These are phyloP conservation scores for Schizaphis graminum DNA, from an alignment of 2,888 invertebrate genomes.

Conservation along the genomic window DNA sequence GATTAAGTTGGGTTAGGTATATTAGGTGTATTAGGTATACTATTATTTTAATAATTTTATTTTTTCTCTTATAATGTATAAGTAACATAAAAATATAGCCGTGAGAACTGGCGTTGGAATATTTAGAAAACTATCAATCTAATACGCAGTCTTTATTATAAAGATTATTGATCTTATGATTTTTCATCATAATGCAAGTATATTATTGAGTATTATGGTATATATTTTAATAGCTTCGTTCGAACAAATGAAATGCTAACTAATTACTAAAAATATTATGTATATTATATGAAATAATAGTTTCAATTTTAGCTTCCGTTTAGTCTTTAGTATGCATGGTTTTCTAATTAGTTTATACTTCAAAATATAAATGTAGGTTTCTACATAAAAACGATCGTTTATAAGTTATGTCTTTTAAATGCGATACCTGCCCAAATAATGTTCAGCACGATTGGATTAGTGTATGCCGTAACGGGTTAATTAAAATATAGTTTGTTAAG, in stretches of 20 bases:
- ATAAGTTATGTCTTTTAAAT: conserved; percentile 1
- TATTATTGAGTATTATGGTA: background rate
- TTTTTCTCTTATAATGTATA: background rate
- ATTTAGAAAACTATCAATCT: background rate
- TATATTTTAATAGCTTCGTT: background rate
- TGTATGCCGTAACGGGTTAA: background rate
- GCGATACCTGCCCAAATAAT: background rate
- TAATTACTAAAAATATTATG: background rate
- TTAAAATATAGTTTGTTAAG: conserved; percentile 9
- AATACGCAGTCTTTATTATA: background rate
- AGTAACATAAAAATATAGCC: background rate
- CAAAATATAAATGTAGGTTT: background rate
- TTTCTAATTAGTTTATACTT: background rate
- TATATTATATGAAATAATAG: background rate
- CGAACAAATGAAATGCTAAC: background rate
- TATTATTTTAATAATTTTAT: background rate
- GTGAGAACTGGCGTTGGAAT: background rate
- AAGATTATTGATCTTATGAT: background rate
- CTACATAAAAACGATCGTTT: background rate
- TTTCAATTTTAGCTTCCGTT: background rate
- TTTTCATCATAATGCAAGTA: background rate
- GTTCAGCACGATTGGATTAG: background rate
- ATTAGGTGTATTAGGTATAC: background rate
- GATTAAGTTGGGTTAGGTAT: background rate
- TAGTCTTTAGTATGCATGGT: too few species aligned